These are phyloP conservation scores for Phortica variegata DNA, from an alignment of 1,140 invertebrate species.

Conservation along the genomic window DNA sequence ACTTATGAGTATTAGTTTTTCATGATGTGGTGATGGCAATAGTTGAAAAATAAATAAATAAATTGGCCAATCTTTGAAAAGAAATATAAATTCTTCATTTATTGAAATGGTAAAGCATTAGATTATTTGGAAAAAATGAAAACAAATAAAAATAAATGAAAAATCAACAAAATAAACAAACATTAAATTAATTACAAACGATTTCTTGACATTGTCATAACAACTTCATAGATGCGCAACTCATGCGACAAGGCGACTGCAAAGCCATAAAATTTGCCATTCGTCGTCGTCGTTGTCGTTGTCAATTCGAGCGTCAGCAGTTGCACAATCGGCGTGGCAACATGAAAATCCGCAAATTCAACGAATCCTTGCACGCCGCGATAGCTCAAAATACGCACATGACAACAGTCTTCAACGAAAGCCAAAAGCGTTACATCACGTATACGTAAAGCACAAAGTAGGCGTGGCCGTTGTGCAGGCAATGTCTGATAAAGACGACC, in stretches of 20 bases:
- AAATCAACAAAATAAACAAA: not conserved
- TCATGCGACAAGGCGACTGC: conserved; percentile 23
- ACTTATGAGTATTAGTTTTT: too few species aligned
- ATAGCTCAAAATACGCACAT: conserved; percentile 37
- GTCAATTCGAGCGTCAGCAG: conserved; percentile 22
- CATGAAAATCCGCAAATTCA: conserved; percentile 25
- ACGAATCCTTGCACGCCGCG: conserved; percentile 48
- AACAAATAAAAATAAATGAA: not conserved
- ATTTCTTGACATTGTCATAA: conserved; percentile 22
- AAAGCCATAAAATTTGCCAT: conserved; percentile 23
- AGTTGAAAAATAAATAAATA: too few species aligned
- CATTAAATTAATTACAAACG: not conserved
- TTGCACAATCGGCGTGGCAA: conserved; percentile 15
- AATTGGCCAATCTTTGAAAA: too few species aligned
- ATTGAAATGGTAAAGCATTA: too few species aligned
- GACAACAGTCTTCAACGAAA: conserved; percentile 40
- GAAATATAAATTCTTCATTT: too few species aligned
- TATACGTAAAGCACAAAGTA: conserved; percentile 31
- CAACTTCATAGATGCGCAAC: conserved; percentile 31
- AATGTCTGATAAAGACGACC: conserved; percentile 41
- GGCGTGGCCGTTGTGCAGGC: conserved; percentile 27
- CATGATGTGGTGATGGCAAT: too few species aligned
- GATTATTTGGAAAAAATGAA: too few species aligned
- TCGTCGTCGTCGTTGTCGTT: conserved; percentile 6
- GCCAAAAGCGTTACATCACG: conserved; percentile 42